These are phyloP conservation scores for Bursaphelenchus mucronatus DNA, from an alignment of 1,140 invertebrate genomes.

Conservation along the genomic window DNA sequence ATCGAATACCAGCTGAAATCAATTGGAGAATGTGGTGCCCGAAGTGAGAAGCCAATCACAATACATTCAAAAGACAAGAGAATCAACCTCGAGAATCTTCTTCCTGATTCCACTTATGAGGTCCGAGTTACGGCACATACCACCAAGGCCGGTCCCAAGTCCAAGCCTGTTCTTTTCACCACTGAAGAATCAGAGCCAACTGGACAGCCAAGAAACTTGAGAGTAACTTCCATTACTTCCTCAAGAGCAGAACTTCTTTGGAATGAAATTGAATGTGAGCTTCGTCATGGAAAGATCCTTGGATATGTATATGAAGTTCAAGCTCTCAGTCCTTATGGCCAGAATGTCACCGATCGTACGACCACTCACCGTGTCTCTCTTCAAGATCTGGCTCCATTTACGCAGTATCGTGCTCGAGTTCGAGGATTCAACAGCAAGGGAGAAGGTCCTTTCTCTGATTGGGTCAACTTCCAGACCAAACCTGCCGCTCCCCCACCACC, in stretches of 20 bases:
- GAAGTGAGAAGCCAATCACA: constrained; percentile 47
- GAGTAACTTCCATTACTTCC: constrained; percentile 52
- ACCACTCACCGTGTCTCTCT: constrained; percentile 46
- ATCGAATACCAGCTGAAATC: constrained; percentile 57
- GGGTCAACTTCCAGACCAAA: constrained; percentile 49
- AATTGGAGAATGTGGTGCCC: constrained; percentile 56
- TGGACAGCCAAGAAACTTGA: constrained; percentile 52
- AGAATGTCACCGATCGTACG: constrained; percentile 41
- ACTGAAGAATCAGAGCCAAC: constrained; percentile 55
- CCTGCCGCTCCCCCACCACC: constrained; percentile 51
- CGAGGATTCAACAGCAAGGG: constrained; percentile 51
- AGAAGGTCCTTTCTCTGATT: constrained; percentile 58
- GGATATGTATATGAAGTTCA: constrained; percentile 59
- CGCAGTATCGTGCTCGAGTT: constrained; percentile 57
- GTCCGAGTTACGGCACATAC: constrained; percentile 58
- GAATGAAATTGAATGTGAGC: constrained; percentile 60
- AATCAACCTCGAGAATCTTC: constrained; percentile 44
- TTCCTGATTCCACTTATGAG: constrained; percentile 59
- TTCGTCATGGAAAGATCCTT: constrained; percentile 58
- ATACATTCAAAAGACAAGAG: constrained; percentile 32
- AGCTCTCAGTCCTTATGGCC: constrained; percentile 42
- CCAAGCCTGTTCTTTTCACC: constrained; percentile 48
- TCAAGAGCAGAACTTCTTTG: constrained; percentile 55
- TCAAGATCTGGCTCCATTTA: constrained; percentile 55
- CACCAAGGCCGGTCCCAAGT: constrained; percentile 52